Percentiles rank a stretch among this genome's conserved stretches.
phyloP scores from a whole-genome alignment of 2,797 vertebrate species.

The Sciurus carolinensis region DNA sequence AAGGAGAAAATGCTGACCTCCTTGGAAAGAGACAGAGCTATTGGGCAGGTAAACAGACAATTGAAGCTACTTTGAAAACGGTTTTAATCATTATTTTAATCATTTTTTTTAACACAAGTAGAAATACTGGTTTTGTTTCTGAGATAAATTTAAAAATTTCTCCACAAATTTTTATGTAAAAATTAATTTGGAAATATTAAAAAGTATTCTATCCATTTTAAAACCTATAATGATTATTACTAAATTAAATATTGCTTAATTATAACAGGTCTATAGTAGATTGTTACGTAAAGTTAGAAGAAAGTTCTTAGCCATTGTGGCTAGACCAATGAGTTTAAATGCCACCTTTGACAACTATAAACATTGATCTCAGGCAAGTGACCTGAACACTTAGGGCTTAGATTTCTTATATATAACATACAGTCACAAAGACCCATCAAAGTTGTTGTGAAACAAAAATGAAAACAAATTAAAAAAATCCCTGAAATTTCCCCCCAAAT shows the following conservation, averaged over 20 bases:
- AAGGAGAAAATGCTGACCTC: constrained; percentile 92
- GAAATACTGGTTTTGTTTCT: constrained; percentile 45
- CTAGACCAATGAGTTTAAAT: constrained; percentile 23
- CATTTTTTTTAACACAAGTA: background rate
- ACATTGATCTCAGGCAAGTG: background rate
- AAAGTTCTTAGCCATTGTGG: constrained; percentile 8
- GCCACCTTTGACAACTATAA: background rate
- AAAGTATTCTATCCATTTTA: constrained; percentile 36
- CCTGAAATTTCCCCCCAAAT: background rate
- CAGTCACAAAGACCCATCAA: background rate
- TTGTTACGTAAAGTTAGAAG: constrained; percentile 28
- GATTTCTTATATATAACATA: background rate
- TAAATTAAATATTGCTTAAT: background rate
- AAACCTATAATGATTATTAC: background rate
- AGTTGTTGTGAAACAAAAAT: background rate
- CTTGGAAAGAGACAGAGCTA: constrained; percentile 91
- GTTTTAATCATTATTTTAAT: constrained; percentile 11
- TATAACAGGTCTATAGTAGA: background rate
- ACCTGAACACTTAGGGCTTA: background rate
- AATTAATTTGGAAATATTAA: constrained; percentile 60
- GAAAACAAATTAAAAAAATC: constrained; percentile 2
- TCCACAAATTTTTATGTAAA: constrained; percentile 15
- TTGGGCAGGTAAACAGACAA: constrained; percentile 88
- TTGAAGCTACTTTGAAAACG: background rate
- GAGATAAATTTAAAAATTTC: constrained; percentile 53